Percentiles rank a stretch among this genome's conserved stretches.
These are phyloP conservation scores for Callosobruchus maculatus DNA, from an alignment of 2,888 invertebrate species.

Conservation along the genomic window DNA sequence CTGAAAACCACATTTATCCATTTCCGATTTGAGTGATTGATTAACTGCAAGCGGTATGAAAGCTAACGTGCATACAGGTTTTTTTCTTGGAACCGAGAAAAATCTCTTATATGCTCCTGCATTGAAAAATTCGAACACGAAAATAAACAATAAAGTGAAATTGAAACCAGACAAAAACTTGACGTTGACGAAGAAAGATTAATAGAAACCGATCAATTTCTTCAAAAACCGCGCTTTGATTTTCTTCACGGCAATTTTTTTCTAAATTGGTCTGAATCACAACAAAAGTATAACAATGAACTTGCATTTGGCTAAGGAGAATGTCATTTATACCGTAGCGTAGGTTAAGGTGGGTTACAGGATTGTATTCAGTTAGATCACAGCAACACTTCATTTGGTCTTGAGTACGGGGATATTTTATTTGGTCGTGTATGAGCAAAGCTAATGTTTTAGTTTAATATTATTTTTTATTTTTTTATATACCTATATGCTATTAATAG, in stretches of 20 bases:
- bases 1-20: background rate
- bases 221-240: background rate
- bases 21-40: background rate
- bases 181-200: too few species aligned
- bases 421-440: too few species aligned
- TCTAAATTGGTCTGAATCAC: background rate
- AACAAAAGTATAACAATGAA: background rate
- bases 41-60: background rate
- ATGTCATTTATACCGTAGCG: background rate
- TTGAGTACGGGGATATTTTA: too few species aligned
- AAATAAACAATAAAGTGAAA: background rate
- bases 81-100: background rate
- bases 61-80: background rate
- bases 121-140: background rate
- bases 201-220: background rate
- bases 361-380: background rate
- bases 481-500: too few species aligned
- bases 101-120: background rate
- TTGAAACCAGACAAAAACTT: background rate
- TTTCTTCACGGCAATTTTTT: background rate
- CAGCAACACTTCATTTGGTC: background rate
- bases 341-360: background rate
- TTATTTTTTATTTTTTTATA: too few species aligned
- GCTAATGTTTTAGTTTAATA: too few species aligned
- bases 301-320: background rate